Evolutionary conservation across 2,888 invertebrate species (phyloP), one percentile per base, ranked within the genome.

Genomic region (Phyto melanocephala): DNA sequence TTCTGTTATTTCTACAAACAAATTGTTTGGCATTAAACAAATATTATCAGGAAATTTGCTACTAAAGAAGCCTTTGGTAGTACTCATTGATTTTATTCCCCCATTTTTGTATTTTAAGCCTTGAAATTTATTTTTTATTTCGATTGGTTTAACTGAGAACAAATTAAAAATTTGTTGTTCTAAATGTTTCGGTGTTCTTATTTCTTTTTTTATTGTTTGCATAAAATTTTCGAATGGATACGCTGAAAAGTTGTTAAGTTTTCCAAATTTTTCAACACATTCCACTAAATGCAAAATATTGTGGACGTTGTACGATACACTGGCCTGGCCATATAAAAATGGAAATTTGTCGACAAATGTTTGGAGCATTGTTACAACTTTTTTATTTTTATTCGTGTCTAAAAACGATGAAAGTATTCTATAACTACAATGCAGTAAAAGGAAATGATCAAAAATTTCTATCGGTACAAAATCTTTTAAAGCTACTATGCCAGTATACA

Each of bases 401-500:
- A 10, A 20, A 24, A 45, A n/a, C 8, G 35, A 2, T 20, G 11
- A 2, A n/a, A 67, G 13, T 15, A 70, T 15, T 40, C 72, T 60
- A 40, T 72, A 72, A 1, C 37, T 11, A 11, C 50, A 60, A 62
- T 72, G 50, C 10, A 71, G 10, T 10, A 71, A 15, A 13, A 20
- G 15, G 28, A 52, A 72, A 71, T 50, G 37, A 0, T 72, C 8
- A 37, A 50, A 72, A 3, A 72, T 11, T 24, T 72, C 60, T n/a
- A 6, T 40, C 5, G 20, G 15, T 37, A 72, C 11, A 24, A 15
- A 10, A 35, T 72, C 60, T 37, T 20, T 37, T 28, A 72, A 28
- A 11, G 33, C 50, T 5, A 72, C 50, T 50, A 71, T 71, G 1
- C 70, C 50, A 15, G 68, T 68, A 13, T 68, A 56, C 3, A 71